These are phyloP conservation scores for Arenaria interpres DNA, from an alignment of 2,113 vertebrate genomes.

Conservation along the genomic window DNA sequence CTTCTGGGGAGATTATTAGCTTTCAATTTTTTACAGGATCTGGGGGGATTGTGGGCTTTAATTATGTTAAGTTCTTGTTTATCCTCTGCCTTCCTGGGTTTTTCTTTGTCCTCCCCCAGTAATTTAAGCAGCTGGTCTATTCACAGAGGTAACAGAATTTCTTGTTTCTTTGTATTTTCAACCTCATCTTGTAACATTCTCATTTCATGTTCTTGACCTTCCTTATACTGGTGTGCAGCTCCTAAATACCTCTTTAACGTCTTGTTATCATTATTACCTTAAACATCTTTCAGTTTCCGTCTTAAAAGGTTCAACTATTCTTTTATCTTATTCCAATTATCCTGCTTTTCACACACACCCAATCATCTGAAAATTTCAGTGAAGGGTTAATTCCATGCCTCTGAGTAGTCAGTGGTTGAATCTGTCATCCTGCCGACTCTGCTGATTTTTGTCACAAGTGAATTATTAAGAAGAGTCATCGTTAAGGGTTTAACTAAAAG, in stretches of 20 bases:
- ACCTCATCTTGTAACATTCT: not conserved
- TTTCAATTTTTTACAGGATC: not conserved
- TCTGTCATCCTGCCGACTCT: not conserved
- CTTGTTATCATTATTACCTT: not conserved
- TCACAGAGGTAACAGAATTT: not conserved
- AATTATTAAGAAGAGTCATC: not conserved
- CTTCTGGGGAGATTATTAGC: not conserved
- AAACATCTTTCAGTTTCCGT: not conserved
- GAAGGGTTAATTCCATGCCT: not conserved
- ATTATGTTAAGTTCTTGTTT: not conserved
- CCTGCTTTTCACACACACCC: fast-evolving
- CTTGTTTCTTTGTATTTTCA: not conserved
- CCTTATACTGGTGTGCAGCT: not conserved
- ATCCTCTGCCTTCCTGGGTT: not conserved
- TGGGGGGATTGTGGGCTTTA: not conserved
- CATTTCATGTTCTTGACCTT: not conserved
- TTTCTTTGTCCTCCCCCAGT: not conserved
- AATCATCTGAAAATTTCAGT: not conserved
- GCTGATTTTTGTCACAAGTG: not conserved
- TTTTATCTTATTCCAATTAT: not conserved
- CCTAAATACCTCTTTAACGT: not conserved
- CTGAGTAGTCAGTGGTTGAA: not conserved
- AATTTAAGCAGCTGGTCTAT: not conserved
- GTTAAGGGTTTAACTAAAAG: not conserved
- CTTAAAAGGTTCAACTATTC: not conserved